Evolutionary conservation across 2,797 vertebrate species (phyloP), one percentile per base, ranked within the genome.

Genomic region (Margarornis squamiger): DNA sequence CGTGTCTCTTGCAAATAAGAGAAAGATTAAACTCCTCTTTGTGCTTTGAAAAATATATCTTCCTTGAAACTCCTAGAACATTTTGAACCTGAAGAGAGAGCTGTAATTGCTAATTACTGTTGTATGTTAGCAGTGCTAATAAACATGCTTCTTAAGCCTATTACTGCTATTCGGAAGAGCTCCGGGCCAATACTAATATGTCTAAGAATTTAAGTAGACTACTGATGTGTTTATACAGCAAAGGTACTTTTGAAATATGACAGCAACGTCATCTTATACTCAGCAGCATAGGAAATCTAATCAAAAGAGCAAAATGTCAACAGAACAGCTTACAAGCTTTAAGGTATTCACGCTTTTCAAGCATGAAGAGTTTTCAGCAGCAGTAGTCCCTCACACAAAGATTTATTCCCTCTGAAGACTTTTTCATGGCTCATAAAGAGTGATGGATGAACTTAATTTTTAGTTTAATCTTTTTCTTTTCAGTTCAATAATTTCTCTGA

Each of bases 371-470:
- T 96, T 96, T 96, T 92, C 80, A 97, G 67, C 79, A 93, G 94
- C 88, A 93, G 93, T 79, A 91, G 92, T 90, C 86, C 94, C 93
- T 92, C 96, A 89, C 73, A 86, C 77, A 78, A 97, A 97, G 97
- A 98, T 98, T 98, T 97, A 98, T 98, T 97, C 82, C 76, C 87
- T 79, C 16, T 90, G 93, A 97, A 96, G 95, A 94, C 95, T 95
- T 96, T 97, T 97, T 96, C 97, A 98, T 96, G 98, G 97, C 97
- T 98, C 98, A 98, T 98, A 98, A 98, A 97, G 96, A 97, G 93
- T 98, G 98, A 98, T 98, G 97, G 97, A 98, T 98, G 97, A 95
- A 97, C 75, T 70, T 98, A 98, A 98, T 98, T 98, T 98, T 98
- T 97, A 96, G 95, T 98, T 98, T 98, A 98, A 98, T 98, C 97